Conservation (phyloP, 2,113 vertebrate genomes). For the Podiceps cristatus region DNA sequence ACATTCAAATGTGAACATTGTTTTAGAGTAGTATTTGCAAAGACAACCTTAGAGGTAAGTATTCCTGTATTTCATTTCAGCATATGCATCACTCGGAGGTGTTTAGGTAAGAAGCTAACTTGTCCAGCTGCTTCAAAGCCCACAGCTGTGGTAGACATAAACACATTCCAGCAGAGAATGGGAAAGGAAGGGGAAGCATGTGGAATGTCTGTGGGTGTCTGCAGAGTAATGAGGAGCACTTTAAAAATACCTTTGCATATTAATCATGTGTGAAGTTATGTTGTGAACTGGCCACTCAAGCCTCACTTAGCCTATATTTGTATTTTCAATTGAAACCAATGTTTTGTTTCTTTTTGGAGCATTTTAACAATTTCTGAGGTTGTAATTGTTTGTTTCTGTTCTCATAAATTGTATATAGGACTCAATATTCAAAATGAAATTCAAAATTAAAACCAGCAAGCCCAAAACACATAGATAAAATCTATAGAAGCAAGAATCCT, state of each 20-base stretch:
- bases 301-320: background rate
- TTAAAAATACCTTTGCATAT: background rate
- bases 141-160: background rate
- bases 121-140: background rate
- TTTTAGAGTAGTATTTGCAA: background rate
- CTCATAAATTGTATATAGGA: background rate
- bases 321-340: background rate
- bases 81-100: background rate
- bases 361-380: background rate
- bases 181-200: background rate
- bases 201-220: background rate
- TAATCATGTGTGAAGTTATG: background rate
- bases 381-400: background rate
- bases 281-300: background rate
- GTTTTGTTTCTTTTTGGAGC: background rate
- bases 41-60: background rate
- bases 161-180: background rate
- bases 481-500: background rate
- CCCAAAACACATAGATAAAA: background rate
- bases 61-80: background rate
- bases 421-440: background rate
- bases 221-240: background rate
- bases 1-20: background rate
- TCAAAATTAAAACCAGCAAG: background rate
- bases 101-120: background rate